Base-by-base conservation (phyloP, 2,113 vertebrate species). In the Corythornis cristatus region DNA sequence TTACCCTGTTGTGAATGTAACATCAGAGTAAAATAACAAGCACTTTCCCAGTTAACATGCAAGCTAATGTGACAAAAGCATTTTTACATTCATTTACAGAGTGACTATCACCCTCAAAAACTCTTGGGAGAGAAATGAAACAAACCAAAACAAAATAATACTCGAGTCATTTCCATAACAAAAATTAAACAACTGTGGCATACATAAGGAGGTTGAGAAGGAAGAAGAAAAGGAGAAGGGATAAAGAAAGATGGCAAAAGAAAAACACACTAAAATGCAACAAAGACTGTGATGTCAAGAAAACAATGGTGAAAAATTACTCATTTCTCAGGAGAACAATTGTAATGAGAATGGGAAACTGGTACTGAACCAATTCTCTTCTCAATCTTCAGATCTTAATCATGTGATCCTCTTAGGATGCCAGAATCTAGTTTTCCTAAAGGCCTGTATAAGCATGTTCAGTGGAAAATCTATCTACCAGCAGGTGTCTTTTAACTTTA, bases 261-360 rank as follows among this genome's bases (percentile, higher is more conserved):
- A 54, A 40, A 28, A 20, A 51, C 11, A 15, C 35, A 43, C 90
- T 92, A 84, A 93, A 93, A 78, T 91, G 75, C 92, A 96, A 96
- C 83, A 96, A 95, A 96, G 93, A 48, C 73, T 26, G 29, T 91
- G 56, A 28, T 88, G 40, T 96, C 95, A 93, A 93, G 91, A 95
- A 96, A 96, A 96, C 97, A 96, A 97, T 95, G 93, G 81, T 70
- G 91, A 89, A 90, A 96, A 96, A 97, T 96, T 90, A 81, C 83
- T 97, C 84, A 93, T 95, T 96, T 92, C 96, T 97, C 96, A 62
- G 56, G 95, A 97, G 96, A 91, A 72, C 84, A 93, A 91, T 93
- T 95, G 72, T 83, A 97, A 94, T 92, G 89, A 96, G 89, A 94
- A 96, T 71, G 73, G 93, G n/a, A 96, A 96, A 93, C 54, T 60